phyloP scores from a whole-genome alignment of 2,888 invertebrate species.

The Cryptops parisi region DNA sequence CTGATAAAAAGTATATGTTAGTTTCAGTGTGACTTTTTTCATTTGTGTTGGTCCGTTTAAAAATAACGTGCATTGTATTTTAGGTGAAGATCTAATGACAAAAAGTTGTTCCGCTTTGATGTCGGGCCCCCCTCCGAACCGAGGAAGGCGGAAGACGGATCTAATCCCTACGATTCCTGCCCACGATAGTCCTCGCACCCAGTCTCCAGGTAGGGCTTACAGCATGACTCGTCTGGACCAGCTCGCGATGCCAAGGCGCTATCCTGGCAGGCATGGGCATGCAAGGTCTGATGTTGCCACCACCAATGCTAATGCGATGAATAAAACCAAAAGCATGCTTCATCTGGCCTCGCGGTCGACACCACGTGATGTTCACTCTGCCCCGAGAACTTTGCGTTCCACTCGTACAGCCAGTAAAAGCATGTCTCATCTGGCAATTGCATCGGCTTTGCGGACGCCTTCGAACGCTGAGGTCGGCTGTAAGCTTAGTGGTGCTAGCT shows the following conservation, averaged over 20 bases:
- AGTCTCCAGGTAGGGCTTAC: constrained; percentile 68
- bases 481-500: not conserved
- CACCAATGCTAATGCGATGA: constrained; percentile 18
- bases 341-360: constrained; percentile 20
- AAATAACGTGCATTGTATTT: too few species aligned
- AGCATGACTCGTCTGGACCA: constrained; percentile 88
- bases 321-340: constrained; percentile 23
- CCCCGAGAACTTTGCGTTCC: constrained; percentile 3
- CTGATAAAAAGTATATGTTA: too few species aligned
- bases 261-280: constrained; percentile 24
- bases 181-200: constrained; percentile 37
- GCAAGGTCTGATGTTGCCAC: constrained; percentile 5
- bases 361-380: constrained; percentile 12
- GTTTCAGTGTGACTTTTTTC: not conserved
- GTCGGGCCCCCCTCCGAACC: constrained; percentile 22
- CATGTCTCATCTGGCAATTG: constrained; percentile 14
- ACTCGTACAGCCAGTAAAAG: constrained; percentile 16
- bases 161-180: constrained; percentile 76
- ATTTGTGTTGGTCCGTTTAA: too few species aligned
- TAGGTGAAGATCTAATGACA: constrained; percentile 23
- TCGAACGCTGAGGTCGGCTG: not conserved
- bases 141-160: constrained; percentile 45
- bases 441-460: not conserved
- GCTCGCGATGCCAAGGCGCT: constrained; percentile 54
- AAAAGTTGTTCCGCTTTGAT: constrained; percentile 25